These are phyloP conservation scores for Agriopis marginaria DNA, from an alignment of 2,888 invertebrate species.

Conservation along the genomic window DNA sequence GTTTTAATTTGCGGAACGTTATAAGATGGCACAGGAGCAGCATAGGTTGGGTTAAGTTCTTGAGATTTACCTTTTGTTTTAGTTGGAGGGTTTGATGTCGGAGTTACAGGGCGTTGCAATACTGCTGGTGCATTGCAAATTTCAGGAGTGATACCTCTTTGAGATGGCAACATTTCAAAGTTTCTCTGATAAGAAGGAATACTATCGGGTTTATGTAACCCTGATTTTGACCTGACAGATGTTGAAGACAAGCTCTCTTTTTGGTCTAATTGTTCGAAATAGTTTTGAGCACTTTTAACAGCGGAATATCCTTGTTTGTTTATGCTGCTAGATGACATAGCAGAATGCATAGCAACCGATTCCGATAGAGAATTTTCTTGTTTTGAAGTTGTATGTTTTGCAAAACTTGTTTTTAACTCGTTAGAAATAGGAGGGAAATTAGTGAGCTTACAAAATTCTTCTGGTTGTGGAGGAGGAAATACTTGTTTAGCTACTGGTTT, in stretches of 20 bases:
- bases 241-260: constrained; percentile 69
- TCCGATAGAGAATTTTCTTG: constrained; percentile 66
- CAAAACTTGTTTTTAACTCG: constrained; percentile 70
- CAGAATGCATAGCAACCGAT: constrained; percentile 63
- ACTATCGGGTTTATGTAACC: constrained; percentile 87
- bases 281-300: constrained; percentile 74
- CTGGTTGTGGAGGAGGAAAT: constrained; percentile 71
- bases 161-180: constrained; percentile 86
- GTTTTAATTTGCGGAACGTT: constrained; percentile 56
- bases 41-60: constrained; percentile 56
- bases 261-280: constrained; percentile 76
- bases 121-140: constrained; percentile 74
- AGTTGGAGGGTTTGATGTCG: constrained; percentile 73
- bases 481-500: constrained; percentile 80
- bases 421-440: constrained; percentile 74
- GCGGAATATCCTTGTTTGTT: constrained; percentile 69
- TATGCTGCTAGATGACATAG: constrained; percentile 57
- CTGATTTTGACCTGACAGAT: constrained; percentile 77
- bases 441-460: constrained; percentile 67
- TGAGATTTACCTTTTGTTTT: constrained; percentile 68
- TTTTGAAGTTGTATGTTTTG: constrained; percentile 62
- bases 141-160: constrained; percentile 87
- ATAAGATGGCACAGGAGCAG: constrained; percentile 45
- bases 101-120: constrained; percentile 75
- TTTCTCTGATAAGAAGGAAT: constrained; percentile 89